Percentiles rank a stretch among this genome's conserved stretches.
These are phyloP conservation scores for Megalonaias nervosa DNA, from an alignment of 1,140 invertebrate species.

Conservation along the genomic window DNA sequence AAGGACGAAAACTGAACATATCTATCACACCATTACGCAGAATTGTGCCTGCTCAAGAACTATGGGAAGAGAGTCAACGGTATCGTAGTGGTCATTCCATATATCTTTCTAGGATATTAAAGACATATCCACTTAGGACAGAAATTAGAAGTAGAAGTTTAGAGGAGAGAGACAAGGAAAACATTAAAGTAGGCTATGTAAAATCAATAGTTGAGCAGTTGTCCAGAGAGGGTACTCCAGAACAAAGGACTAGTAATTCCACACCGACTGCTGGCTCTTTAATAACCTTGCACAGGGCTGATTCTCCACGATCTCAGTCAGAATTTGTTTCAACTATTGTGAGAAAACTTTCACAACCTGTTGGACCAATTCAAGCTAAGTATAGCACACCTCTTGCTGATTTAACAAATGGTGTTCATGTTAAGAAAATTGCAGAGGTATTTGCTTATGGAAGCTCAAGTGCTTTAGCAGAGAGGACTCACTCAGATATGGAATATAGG, in stretches of 20 bases:
- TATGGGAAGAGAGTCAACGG: conserved; percentile 62
- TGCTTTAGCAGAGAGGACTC: conserved; percentile 36
- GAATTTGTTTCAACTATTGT: conserved; percentile 62
- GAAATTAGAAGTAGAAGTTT: conserved; percentile 28
- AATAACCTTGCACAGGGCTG: conserved; percentile 39
- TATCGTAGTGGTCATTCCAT: conserved; percentile 62
- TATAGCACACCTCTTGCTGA: conserved; percentile 54
- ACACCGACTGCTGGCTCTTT: conserved; percentile 28
- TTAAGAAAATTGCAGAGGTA: conserved; percentile 50
- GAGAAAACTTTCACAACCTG: conserved; percentile 52
- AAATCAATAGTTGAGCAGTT: conserved; percentile 58
- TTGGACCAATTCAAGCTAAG: conserved; percentile 38
- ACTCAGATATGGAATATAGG: conserved; percentile 42
- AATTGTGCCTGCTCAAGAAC: conserved; percentile 64
- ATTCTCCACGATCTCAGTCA: conserved; percentile 51
- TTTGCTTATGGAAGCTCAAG: conserved; percentile 41
- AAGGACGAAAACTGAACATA: conserved; percentile 22
- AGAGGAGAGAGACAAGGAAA: conserved; percentile 56
- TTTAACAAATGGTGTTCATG: conserved; percentile 57
- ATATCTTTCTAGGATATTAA: conserved; percentile 57
- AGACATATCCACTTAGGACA: conserved; percentile 52
- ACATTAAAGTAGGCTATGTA: conserved; percentile 57
- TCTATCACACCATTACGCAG: conserved; percentile 37
- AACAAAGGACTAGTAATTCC: conserved; percentile 35
- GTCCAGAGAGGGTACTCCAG: conserved; percentile 61